phyloP scores from a whole-genome alignment of 2,113 vertebrate genomes.

The Rhea pennata region DNA sequence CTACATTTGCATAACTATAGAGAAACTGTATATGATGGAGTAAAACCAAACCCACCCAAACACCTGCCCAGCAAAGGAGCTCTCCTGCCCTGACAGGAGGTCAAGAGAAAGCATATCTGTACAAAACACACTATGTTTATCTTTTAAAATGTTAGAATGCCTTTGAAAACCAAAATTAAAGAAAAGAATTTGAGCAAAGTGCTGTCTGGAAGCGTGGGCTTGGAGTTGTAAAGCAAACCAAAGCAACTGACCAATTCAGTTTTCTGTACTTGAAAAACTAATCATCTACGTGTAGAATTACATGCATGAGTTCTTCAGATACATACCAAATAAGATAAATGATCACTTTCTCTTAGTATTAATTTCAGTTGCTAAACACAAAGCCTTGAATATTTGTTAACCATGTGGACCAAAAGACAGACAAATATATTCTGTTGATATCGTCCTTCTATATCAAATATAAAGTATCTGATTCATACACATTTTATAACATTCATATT shows the following conservation, averaged over 20 bases:
- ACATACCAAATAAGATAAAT: neutral
- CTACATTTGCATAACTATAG: neutral
- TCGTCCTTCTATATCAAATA: neutral
- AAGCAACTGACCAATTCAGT: neutral
- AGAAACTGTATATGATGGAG: neutral
- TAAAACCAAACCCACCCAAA: neutral
- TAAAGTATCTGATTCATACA: neutral
- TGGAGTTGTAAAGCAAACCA: neutral
- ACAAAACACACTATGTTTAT: neutral
- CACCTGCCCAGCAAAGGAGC: neutral
- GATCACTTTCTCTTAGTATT: neutral
- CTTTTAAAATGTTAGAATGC: neutral
- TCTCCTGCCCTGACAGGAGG: neutral
- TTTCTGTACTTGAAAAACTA: neutral
- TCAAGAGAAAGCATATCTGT: neutral
- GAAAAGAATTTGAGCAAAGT: neutral
- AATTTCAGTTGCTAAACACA: neutral
- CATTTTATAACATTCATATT: neutral
- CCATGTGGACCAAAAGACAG: neutral
- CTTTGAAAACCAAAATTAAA: neutral
- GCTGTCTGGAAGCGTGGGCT: neutral
- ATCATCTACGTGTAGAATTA: neutral
- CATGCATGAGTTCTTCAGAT: neutral
- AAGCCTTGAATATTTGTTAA: neutral
- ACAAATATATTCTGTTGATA: neutral